Evolutionary conservation across 2,797 vertebrate genomes (phyloP).

Genomic region (Gila robusta): DNA sequence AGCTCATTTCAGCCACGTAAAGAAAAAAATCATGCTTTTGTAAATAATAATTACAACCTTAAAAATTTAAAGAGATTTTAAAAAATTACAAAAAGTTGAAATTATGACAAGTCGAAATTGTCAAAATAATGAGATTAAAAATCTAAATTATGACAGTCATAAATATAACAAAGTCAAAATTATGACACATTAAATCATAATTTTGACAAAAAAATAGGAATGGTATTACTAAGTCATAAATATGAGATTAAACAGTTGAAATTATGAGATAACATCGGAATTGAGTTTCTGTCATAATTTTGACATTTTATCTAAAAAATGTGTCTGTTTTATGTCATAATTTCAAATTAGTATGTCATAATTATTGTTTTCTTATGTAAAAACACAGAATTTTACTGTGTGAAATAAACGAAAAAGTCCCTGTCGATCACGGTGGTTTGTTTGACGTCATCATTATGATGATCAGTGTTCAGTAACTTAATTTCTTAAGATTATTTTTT

Average conservation of each 20-base stretch:
- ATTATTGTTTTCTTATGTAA: not conserved
- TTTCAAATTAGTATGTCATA: not conserved
- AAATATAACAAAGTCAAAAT: not conserved
- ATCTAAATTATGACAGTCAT: no score
- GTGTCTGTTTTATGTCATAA: no score
- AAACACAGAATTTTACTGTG: not conserved
- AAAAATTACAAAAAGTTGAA: no score
- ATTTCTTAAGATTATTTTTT: not conserved
- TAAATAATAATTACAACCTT: not conserved
- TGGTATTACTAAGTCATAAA: not conserved
- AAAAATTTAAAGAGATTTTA: no score
- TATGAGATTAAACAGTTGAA: not conserved
- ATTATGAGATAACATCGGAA: not conserved
- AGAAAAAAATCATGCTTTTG: not conserved
- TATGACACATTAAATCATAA: no score
- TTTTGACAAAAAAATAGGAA: no score
- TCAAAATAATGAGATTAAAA: no score
- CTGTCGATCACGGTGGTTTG: not conserved
- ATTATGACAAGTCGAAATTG: no score
- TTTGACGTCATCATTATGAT: not conserved
- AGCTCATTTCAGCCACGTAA: no score
- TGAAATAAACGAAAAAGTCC: not conserved
- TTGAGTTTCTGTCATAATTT: not conserved
- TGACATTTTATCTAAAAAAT: not conserved
- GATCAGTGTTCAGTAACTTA: not conserved